phyloP scores from a whole-genome alignment of 2,888 invertebrate genomes.

The Stenchaetothrips biformis region DNA sequence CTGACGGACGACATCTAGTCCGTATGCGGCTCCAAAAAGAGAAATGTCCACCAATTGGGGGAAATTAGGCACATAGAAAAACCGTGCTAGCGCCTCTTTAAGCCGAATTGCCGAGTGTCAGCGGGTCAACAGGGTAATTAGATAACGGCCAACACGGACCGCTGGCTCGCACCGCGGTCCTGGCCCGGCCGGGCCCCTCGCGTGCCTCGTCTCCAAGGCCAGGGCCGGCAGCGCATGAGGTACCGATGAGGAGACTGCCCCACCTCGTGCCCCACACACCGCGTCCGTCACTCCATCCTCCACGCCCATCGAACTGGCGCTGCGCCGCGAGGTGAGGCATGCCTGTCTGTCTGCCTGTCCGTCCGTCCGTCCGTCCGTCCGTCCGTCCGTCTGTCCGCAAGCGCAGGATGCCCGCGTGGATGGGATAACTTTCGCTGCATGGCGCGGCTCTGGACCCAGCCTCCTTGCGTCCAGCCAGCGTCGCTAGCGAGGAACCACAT shows the following conservation, averaged over 20 bases:
- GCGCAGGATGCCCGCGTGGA: background rate
- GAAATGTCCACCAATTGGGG: too few relatives aligned
- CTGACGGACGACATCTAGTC: too few relatives aligned
- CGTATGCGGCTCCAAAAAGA: too few relatives aligned
- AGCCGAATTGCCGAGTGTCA: too few relatives aligned
- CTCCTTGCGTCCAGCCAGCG: too few relatives aligned
- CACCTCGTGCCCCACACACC: background rate
- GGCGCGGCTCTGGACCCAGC: background rate
- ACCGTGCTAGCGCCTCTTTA: too few relatives aligned
- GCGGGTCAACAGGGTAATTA: too few relatives aligned
- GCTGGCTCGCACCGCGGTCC: background rate
- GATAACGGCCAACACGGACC: background rate
- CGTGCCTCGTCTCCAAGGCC: background rate
- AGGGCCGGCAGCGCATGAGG: background rate
- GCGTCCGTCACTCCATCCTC: background rate
- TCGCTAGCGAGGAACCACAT: background rate
- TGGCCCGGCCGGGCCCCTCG: background rate
- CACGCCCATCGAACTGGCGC: background rate
- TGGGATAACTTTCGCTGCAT: slow-evolving; percentile 3
- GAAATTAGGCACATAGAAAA: too few relatives aligned
- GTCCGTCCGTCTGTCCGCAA: background rate
- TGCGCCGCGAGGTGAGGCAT: background rate
- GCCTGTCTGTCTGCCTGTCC: too few relatives aligned
- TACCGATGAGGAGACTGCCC: background rate
- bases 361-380: too few relatives aligned